Conservation (phyloP, 2,797 vertebrate genomes). For the Clarias laeviceps region DNA sequence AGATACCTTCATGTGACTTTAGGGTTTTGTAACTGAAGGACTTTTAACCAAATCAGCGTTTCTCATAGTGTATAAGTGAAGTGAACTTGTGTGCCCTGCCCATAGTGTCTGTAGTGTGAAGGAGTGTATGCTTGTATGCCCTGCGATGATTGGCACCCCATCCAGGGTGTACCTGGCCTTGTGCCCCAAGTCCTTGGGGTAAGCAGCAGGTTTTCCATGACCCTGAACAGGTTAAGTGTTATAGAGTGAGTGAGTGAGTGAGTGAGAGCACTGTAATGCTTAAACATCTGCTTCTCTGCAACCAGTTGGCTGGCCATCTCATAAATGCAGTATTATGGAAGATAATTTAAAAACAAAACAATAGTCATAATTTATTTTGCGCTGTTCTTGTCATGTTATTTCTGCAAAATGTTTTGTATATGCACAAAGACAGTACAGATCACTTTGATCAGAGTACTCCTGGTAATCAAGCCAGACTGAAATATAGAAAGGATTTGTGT, state of each 20-base stretch:
- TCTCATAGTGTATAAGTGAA: not conserved
- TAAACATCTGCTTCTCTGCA: not conserved
- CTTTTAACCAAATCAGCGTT: not conserved
- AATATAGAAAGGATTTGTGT: conserved; percentile 35
- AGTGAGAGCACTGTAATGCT: not conserved
- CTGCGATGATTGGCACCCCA: too few relatives aligned
- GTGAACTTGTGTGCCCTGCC: too few relatives aligned
- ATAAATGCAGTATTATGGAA: not conserved
- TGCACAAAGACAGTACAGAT: not conserved
- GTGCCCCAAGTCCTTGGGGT: too few relatives aligned
- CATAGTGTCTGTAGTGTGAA: too few relatives aligned
- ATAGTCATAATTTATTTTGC: not conserved
- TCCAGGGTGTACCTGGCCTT: too few relatives aligned
- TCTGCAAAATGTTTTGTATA: not conserved
- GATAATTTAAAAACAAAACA: not conserved
- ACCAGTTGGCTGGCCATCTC: not conserved
- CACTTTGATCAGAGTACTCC: conserved; percentile 41
- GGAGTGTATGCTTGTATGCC: too few relatives aligned
- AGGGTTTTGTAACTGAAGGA: not conserved
- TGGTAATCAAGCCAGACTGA: conserved; percentile 44
- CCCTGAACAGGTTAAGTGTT: too few relatives aligned
- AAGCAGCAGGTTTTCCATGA: too few relatives aligned
- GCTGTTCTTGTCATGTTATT: not conserved
- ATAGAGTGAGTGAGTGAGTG: too few relatives aligned
- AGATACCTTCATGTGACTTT: not conserved